Evolutionary conservation across 1,140 invertebrate species (phyloP).

Genomic region (Planococcus citri): DNA sequence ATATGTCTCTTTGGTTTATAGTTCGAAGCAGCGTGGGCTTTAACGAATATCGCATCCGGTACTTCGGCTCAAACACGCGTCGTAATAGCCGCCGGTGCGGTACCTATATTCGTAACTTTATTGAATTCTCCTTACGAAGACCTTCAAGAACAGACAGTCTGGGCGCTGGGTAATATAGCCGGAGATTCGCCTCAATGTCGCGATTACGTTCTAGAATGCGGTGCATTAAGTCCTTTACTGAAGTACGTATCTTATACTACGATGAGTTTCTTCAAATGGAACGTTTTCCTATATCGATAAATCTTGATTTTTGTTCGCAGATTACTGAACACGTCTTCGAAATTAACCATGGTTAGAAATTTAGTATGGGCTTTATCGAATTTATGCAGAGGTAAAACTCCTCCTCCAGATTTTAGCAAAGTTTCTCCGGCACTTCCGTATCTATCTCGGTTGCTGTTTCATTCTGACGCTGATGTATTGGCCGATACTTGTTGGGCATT

Average conservation of each 20-base stretch:
- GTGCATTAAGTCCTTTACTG: slow-evolving; percentile 75
- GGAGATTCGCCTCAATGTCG: slow-evolving; percentile 87
- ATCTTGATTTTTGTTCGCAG: slow-evolving; percentile 15
- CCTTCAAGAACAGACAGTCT: slow-evolving; percentile 91
- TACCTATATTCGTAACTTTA: slow-evolving; percentile 79
- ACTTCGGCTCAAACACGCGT: slow-evolving; percentile 83
- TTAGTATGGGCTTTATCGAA: slow-evolving; percentile 97
- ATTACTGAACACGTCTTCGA: slow-evolving; percentile 28
- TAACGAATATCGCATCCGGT: slow-evolving; percentile 97
- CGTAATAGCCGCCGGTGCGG: slow-evolving; percentile 87
- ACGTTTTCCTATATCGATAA: not conserved
- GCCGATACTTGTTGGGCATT: slow-evolving; percentile 93
- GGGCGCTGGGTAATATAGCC: slow-evolving; percentile 93
- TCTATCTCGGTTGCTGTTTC: slow-evolving; percentile 72
- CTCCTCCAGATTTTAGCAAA: slow-evolving; percentile 84
- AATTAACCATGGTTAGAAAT: slow-evolving; percentile 87
- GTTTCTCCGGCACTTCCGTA: slow-evolving; percentile 66
- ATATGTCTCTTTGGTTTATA: slow-evolving; percentile 34
- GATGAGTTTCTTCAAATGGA: not conserved
- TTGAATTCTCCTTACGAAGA: slow-evolving; percentile 60
- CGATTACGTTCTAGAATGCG: slow-evolving; percentile 76
- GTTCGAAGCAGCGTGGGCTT: slow-evolving; percentile 97
- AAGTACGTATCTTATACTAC: slow-evolving; percentile 60
- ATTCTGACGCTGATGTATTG: slow-evolving; percentile 80
- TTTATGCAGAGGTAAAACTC: slow-evolving; percentile 91